Base-by-base conservation (phyloP, 2,888 invertebrate genomes). In the Meliscaeva auricollis region DNA sequence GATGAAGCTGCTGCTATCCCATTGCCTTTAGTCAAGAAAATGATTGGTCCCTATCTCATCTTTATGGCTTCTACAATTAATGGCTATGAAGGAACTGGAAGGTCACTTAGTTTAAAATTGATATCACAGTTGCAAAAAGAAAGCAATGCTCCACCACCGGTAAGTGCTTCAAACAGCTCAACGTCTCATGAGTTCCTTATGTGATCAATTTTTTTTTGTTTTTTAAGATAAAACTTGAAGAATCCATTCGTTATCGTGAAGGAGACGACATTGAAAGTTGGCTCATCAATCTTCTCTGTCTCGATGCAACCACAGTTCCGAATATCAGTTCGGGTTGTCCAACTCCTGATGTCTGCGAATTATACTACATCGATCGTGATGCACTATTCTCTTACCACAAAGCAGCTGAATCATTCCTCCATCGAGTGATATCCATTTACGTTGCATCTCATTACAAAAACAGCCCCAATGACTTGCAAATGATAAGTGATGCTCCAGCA, bases 1-100 rank as follows among this genome's bases (percentile, higher is more conserved):
- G 99, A 99, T 92, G 99, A 99, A 92, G 99, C 99, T 1, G 99
- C 99, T 0, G 99, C 99, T 7, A 99, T 99, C 88, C 99, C 99
- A 0, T 93, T 99, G 77, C 96, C 97, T 0, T 95, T 97, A 89
- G 98, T 99, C 0, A 97, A 97, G 88, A 95, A 96, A 1, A 96
- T 99, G 91, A 93, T 97, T 75, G 97, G 96, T 0, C 98, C 98
- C 0, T 98, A 98, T 89, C 94, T 99, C 41, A 97, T 98, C 11
- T 97, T 99, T 90, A 94, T 99, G 90, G 96, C 99, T 0, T 99
- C 99, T 0, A 99, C 99, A 0, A 97, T 99, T 50, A 97, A 98
- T 89, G 99, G 99, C 0, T 99, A 99, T 91, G 99, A 99, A 93
- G 99, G 99, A 70, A 99, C 99, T 0, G 99, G 99, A 0, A 94